A percentile compares a stretch with the other conserved stretches of the same genome.
These are phyloP conservation scores for Bovichtus diacanthus DNA, from an alignment of 2,797 vertebrate species.

Conservation along the genomic window DNA sequence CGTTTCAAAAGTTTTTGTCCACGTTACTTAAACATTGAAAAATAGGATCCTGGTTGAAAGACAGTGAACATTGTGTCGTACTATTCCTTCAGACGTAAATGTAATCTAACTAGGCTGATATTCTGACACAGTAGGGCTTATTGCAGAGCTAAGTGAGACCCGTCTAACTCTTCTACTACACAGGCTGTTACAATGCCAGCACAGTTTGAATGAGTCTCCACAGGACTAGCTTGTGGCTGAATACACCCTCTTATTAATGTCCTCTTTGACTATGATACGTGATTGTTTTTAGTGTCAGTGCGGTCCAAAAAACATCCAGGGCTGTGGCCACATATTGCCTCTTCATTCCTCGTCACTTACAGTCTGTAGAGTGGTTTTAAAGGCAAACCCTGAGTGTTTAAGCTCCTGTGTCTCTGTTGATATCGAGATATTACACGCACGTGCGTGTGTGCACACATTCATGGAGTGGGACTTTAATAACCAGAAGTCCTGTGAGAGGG, in stretches of 20 bases:
- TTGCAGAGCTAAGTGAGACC: conserved; percentile 17
- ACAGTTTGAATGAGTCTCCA: conserved; percentile 17
- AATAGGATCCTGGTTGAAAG: too few relatives aligned
- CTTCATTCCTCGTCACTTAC: conserved; percentile 27
- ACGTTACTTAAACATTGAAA: too few relatives aligned
- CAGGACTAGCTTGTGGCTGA: conserved; percentile 15
- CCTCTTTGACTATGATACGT: conserved; percentile 24
- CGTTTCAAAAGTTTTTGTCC: too few relatives aligned
- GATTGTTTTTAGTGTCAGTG: conserved; percentile 36
- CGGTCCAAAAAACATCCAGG: conserved; percentile 17
- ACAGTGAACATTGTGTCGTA: too few relatives aligned
- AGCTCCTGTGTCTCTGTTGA: neutral
- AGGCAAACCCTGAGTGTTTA: conserved; percentile 1
- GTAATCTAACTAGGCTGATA: neutral
- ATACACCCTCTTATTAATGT: conserved; percentile 30
- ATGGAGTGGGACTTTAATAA: conserved; percentile 3
- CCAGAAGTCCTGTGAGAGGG: conserved; percentile 11
- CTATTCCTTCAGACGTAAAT: neutral
- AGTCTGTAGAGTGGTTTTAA: neutral
- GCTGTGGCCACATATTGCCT: conserved; percentile 11
- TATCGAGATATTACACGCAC: neutral
- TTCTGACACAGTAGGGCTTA: neutral
- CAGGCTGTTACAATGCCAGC: conserved; percentile 34
- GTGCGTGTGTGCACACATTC: neutral
- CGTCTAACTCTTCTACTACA: conserved; percentile 5